Evolutionary conservation across 2,888 invertebrate species (phyloP).

Genomic region (Ophion ellenae): DNA sequence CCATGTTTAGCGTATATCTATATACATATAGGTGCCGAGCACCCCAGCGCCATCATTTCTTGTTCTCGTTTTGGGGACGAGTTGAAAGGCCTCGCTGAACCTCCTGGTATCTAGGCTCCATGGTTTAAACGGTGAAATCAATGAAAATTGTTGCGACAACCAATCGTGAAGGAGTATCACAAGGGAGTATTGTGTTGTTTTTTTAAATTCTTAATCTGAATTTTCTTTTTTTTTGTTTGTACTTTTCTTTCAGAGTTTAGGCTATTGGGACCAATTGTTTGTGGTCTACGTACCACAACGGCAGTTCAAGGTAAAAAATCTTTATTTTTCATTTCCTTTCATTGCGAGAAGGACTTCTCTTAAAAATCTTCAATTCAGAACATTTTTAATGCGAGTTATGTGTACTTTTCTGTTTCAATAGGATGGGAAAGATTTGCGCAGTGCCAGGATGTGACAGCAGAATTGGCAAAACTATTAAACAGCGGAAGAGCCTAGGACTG

Average conservation of each 20-base stretch:
- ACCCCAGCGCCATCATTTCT: too few relatives aligned
- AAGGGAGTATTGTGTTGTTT: too few relatives aligned
- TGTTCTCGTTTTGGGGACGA: too few relatives aligned
- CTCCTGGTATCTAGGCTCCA: too few relatives aligned
- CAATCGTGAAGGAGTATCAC: too few relatives aligned
- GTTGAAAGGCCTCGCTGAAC: too few relatives aligned
- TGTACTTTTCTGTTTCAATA: not conserved
- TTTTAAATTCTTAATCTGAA: not conserved
- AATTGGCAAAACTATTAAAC: not conserved
- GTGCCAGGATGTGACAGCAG: slow-evolving; percentile 1
- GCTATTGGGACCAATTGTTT: not conserved
- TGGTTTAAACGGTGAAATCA: too few relatives aligned
- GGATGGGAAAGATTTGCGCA: not conserved
- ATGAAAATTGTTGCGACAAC: too few relatives aligned
- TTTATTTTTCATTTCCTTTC: not conserved
- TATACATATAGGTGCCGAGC: too few relatives aligned
- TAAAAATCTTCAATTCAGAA: not conserved
- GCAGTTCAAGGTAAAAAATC: not conserved
- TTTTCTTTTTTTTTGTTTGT: not conserved
- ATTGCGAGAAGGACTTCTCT: not conserved
- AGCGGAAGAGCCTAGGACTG: slow-evolving; percentile 15
- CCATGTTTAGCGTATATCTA: too few relatives aligned
- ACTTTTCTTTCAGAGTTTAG: not conserved
- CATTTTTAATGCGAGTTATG: not conserved
- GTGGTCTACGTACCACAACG: not conserved